Evolutionary conservation across 2,888 invertebrate species (phyloP), one percentile per base, ranked within the genome.

Genomic region (Drosophila tanythrix): DNA sequence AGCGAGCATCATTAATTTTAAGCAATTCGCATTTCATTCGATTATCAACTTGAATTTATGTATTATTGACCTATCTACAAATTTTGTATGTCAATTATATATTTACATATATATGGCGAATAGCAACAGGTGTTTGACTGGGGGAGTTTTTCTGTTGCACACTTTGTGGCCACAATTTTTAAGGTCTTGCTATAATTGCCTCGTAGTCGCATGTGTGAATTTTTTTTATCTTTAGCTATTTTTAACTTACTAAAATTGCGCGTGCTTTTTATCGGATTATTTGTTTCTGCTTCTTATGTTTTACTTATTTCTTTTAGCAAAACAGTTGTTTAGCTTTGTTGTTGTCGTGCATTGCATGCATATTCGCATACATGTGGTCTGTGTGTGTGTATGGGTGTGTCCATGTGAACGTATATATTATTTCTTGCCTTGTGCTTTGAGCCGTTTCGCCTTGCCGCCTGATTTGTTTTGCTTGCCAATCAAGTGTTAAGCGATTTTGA

Each of bases 381-480:
- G 18, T 18, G n/a, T 15, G 18, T 38, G 7, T n/a, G n/a, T 4
- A 4, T n/a, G 2, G 4, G 18, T 40, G n/a, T 40, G 8, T 18
- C 18, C 10, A 13, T 27, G 8, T 50, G 21, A 13, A 21, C 33
- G 31, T 51, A 40, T 43, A 53, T 52, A 52, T 35, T 67, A 33
- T 55, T 63, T 58, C 11, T 70, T 76, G 70, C 60, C 70, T 70
- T 74, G 70, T 53, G 51, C 29, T 59, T 48, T 40, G 71, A 71
- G 53, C 50, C 48, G 64, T 52, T 70, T 78, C 35, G 69, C 66
- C 63, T 79, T 81, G 72, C 60, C 59, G 76, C 66, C 64, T 76
- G 66, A 79, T 69, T 79, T 81, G 69, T 81, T 76, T 81, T 43
- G 38, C 63, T 65, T 57, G 74, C 53, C 79, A 76, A 78, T 76